phyloP scores from a whole-genome alignment of 92 coral and sea anemone genomes.

The Palythoa caribaeorum region DNA sequence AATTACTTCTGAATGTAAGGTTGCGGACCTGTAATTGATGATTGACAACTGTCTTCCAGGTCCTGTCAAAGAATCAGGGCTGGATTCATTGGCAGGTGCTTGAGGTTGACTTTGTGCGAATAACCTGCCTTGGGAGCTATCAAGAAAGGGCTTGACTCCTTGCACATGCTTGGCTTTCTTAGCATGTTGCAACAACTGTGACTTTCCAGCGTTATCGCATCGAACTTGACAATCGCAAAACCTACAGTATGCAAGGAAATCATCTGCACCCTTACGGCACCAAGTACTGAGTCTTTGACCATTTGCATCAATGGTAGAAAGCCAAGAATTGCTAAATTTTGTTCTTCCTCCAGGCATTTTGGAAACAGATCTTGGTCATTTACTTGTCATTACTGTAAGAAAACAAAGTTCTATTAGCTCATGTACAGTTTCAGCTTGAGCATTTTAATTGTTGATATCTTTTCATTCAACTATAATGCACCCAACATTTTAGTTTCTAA shows the following conservation, averaged over 20 bases:
- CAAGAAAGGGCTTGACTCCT: constrained; percentile 56
- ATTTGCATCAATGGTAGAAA: constrained; percentile 57
- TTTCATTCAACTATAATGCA: not conserved
- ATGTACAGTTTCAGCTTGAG: constrained; percentile 5
- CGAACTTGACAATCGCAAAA: constrained; percentile 55
- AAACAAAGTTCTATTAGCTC: constrained; percentile 7
- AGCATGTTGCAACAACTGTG: constrained; percentile 53
- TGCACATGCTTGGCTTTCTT: constrained; percentile 68
- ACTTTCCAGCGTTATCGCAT: constrained; percentile 64
- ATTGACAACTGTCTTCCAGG: constrained; percentile 49
- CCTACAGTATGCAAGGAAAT: constrained; percentile 60
- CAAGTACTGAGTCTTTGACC: constrained; percentile 55
- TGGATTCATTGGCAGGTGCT: constrained; percentile 53
- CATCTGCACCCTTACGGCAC: constrained; percentile 65
- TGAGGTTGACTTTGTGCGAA: constrained; percentile 60
- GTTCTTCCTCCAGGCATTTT: constrained; percentile 7
- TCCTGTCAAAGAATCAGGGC: constrained; percentile 44
- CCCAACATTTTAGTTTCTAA: not conserved
- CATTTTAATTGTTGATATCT: not conserved
- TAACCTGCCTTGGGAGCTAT: constrained; percentile 57
- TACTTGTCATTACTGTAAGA: not conserved
- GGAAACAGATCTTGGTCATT: no score
- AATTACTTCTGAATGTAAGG: constrained; percentile 25
- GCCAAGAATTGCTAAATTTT: no score
- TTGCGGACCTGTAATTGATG: constrained; percentile 52